phyloP scores from a whole-genome alignment of 2,113 vertebrate genomes.

The Phyllostomus hastatus region DNA sequence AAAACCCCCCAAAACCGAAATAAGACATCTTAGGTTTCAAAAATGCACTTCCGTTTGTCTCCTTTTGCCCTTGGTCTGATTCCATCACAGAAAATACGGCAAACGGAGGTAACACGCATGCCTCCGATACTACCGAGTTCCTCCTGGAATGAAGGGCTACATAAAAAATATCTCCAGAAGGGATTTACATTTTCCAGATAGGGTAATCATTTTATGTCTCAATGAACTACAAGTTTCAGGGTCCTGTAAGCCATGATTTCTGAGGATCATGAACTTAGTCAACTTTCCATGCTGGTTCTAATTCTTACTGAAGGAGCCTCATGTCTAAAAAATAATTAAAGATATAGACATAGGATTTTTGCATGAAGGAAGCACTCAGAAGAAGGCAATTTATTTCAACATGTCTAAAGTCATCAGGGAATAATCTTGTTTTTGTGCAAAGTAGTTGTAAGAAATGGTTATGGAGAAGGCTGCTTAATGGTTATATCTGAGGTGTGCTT shows the following conservation, averaged over 20 bases:
- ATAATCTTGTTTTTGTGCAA: conserved; percentile 24
- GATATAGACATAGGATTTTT: neutral
- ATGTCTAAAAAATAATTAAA: neutral
- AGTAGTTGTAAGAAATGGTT: neutral
- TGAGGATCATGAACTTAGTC: neutral
- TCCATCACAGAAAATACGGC: neutral
- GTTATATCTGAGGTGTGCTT: neutral
- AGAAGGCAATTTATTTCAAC: neutral
- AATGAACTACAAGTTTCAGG: neutral
- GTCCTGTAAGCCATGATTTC: neutral
- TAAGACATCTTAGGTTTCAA: neutral
- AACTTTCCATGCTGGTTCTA: neutral
- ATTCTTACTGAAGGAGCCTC: neutral
- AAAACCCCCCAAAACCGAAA: neutral
- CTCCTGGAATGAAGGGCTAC: neutral
- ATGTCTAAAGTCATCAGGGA: neutral
- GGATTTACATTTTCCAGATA: neutral
- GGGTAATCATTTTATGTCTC: neutral
- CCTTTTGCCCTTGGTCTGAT: neutral
- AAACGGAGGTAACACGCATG: neutral
- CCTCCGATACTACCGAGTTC: neutral
- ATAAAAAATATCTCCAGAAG: neutral
- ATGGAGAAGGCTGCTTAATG: neutral
- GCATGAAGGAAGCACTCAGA: neutral
- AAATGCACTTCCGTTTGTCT: neutral